phyloP scores from a whole-genome alignment of 2,113 vertebrate genomes.

The Rhodinocichla rosea region DNA sequence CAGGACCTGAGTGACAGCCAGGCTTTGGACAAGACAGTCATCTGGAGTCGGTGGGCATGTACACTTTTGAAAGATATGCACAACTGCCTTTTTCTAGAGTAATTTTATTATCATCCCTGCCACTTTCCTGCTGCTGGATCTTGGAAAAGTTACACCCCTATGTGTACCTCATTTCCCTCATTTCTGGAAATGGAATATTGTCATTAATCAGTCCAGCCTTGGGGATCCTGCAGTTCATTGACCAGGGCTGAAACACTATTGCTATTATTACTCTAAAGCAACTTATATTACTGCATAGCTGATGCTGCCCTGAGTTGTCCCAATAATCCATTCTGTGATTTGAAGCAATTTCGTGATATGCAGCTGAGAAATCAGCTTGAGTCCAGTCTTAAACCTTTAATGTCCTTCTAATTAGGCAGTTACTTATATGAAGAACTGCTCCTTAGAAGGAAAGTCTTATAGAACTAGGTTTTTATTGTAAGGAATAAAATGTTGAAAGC shows the following conservation, averaged over 20 bases:
- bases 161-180: neutral
- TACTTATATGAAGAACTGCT: neutral
- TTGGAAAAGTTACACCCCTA: neutral
- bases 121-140: neutral
- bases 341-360: neutral
- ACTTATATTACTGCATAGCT: neutral
- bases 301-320: neutral
- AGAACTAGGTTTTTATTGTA: neutral
- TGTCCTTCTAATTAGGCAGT: neutral
- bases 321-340: neutral
- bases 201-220: neutral
- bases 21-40: neutral
- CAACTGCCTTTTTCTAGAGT: neutral
- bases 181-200: neutral
- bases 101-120: neutral
- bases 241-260: neutral
- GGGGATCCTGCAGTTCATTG: neutral
- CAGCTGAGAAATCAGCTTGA: neutral
- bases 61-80: neutral
- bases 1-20: neutral
- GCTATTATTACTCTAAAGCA: neutral
- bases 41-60: neutral
- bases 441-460: neutral
- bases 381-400: neutral
- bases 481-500: neutral